Evolutionary conservation across 2,888 invertebrate species (phyloP).

Genomic region (Plutella xylostella): DNA sequence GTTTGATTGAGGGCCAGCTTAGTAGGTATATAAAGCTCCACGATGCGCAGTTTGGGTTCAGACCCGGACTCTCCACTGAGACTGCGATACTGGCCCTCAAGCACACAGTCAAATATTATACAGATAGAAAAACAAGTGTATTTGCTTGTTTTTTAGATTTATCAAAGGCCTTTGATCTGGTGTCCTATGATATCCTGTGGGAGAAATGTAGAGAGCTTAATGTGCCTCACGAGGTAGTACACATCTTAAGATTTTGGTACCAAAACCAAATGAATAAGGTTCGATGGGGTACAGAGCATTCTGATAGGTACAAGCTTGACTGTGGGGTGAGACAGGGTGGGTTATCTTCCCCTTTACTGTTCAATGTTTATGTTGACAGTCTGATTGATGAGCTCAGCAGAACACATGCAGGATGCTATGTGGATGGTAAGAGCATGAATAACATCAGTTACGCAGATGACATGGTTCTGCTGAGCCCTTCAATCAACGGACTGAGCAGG

Average conservation of each 20-base stretch:
- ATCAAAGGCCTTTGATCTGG: slow-evolving; percentile 4
- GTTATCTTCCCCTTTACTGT: slow-evolving; percentile 5
- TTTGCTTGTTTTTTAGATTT: background rate
- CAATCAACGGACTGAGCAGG: background rate
- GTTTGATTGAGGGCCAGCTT: too few species aligned
- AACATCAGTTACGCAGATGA: slow-evolving; percentile 16
- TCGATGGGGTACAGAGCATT: slow-evolving; percentile 12
- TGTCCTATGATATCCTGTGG: slow-evolving; percentile 10
- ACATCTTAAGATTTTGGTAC: too few species aligned
- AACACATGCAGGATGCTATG: slow-evolving; percentile 2
- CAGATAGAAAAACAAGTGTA: background rate
- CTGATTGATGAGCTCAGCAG: slow-evolving; percentile 7
- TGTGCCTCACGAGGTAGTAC: slow-evolving; percentile 10
- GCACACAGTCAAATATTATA: too few species aligned
- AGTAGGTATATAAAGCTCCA: too few species aligned
- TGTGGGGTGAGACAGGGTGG: slow-evolving; percentile 12
- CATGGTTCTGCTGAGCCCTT: slow-evolving; percentile 10
- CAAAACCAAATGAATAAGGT: too few species aligned
- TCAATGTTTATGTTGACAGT: slow-evolving; percentile 7
- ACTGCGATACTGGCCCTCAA: too few species aligned
- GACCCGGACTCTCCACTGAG: too few species aligned
- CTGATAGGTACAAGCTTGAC: slow-evolving; percentile 4
- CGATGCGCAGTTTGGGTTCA: too few species aligned
- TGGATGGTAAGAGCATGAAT: slow-evolving; percentile 11
- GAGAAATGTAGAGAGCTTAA: slow-evolving; percentile 5